Conservation (phyloP, 2,888 invertebrate species). For the Fragum fragum region DNA sequence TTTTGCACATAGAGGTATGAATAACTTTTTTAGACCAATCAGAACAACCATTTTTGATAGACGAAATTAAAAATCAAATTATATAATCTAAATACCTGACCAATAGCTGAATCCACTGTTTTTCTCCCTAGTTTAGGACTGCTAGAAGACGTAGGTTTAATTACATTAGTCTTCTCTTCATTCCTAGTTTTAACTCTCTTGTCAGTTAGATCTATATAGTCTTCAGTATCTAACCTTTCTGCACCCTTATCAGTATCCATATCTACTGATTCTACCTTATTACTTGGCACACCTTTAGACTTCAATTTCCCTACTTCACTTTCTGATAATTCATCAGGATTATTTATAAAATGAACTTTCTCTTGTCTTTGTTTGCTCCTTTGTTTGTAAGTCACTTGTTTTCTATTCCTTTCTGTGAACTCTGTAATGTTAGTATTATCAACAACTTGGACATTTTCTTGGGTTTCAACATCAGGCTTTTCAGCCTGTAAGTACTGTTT, state of each 20-base stretch:
- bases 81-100: no score
- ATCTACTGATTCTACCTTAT: neutral
- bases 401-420: neutral
- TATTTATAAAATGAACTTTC: neutral
- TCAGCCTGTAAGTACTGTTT: constrained; percentile 76
- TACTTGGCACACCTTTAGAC: neutral
- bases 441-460: constrained; percentile 1
- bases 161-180: constrained; percentile 34
- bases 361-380: neutral
- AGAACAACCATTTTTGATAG: no score
- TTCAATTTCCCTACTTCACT: neutral
- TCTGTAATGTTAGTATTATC: neutral
- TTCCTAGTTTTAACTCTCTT: neutral
- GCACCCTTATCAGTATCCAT: neutral
- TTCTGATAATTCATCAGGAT: neutral
- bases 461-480: constrained; percentile 71
- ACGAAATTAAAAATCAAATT: no score
- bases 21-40: no score
- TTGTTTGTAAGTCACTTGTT: neutral
- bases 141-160: constrained; percentile 59
- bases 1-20: no score
- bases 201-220: neutral
- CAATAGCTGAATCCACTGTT: constrained; percentile 72
- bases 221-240: neutral
- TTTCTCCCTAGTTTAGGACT: constrained; percentile 62